phyloP scores from a whole-genome alignment of 2,113 vertebrate genomes.

The Oplegnathus fasciatus region DNA sequence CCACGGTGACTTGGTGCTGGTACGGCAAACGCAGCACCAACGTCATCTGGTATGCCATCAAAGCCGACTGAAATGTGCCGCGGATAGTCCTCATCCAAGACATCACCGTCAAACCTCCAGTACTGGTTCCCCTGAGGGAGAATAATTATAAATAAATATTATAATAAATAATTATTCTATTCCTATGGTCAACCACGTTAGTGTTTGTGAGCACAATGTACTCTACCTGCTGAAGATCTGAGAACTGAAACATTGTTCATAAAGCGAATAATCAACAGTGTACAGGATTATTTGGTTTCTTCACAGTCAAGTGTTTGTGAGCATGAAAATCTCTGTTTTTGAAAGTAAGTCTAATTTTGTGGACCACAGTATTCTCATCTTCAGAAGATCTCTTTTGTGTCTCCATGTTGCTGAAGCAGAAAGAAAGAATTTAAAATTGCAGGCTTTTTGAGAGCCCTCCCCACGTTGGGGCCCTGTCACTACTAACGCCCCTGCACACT shows the following conservation, averaged over 20 bases:
- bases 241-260: too few species aligned
- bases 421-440: too few species aligned
- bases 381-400: background rate
- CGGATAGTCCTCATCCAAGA: conserved; percentile 89
- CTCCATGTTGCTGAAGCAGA: too few species aligned
- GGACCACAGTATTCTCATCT: background rate
- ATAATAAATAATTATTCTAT: too few species aligned
- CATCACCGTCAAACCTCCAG: conserved; percentile 92
- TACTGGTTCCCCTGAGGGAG: conserved; percentile 85
- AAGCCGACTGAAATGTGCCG: conserved; percentile 90
- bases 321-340: background rate
- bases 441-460: too few species aligned
- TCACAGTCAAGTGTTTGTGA: background rate
- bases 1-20: conserved; percentile 86
- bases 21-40: conserved; percentile 90
- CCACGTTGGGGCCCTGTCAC: too few species aligned
- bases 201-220: too few species aligned
- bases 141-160: background rate
- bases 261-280: too few species aligned
- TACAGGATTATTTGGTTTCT: too few species aligned
- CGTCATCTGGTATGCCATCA: conserved; percentile 84
- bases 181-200: too few species aligned
- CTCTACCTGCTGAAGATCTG: too few species aligned
- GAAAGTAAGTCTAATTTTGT: background rate
- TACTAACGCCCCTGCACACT: too few species aligned